Conservation (phyloP, 2,113 vertebrate species). For the Misgurnus mizolepis region DNA sequence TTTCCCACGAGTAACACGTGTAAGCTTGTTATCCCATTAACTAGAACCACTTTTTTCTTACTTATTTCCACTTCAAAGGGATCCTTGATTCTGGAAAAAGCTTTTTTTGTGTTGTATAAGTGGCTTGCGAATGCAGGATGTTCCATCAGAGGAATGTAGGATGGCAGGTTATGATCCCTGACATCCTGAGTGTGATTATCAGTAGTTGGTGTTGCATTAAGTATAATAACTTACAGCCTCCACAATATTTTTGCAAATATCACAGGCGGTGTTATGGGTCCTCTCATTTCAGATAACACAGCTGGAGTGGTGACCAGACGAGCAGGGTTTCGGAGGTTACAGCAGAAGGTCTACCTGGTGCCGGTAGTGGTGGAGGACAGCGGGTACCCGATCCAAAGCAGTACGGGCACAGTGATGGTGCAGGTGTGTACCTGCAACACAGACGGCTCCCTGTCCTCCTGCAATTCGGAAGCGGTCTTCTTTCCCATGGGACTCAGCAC, state of each 20-base stretch:
- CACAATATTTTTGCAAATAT: background rate
- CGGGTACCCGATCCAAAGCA: conserved; percentile 90
- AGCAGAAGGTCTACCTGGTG: conserved; percentile 83
- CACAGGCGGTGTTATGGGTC: background rate
- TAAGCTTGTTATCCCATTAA: conserved; percentile 38
- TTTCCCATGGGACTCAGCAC: conserved; percentile 88
- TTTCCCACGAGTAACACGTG: conserved; percentile 27
- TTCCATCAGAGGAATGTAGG: background rate
- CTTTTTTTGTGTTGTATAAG: background rate
- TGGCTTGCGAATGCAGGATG: background rate
- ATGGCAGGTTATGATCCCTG: background rate
- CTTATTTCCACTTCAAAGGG: conserved; percentile 25
- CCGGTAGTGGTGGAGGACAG: conserved; percentile 89
- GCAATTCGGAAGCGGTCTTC: conserved; percentile 85
- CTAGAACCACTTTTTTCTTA: conserved; percentile 23
- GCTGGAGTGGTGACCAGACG: conserved; percentile 85
- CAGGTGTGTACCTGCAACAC: conserved; percentile 86
- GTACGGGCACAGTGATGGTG: conserved; percentile 89
- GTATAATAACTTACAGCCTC: background rate
- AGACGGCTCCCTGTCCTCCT: conserved; percentile 81
- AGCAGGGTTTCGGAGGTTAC: conserved; percentile 79
- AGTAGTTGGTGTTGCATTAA: background rate
- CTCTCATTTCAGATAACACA: conserved; percentile 82
- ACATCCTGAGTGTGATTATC: background rate
- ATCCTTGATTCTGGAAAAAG: conserved; percentile 15